Conservation (phyloP, 1,140 invertebrate species). For the Contarinia nasturtii region DNA sequence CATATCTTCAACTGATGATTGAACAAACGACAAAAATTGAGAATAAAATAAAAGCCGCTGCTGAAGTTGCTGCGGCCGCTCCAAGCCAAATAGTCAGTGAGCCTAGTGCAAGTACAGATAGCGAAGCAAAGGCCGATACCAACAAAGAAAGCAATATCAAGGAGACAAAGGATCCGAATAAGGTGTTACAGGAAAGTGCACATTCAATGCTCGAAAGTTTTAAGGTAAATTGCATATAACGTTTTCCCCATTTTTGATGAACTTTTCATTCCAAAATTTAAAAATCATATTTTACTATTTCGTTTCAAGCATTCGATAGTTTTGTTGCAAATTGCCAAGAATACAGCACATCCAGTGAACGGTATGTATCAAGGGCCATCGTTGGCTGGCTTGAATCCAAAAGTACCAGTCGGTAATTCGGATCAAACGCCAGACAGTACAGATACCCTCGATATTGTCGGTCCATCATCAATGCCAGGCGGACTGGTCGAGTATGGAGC, state of each 20-base stretch:
- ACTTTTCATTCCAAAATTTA: too few species aligned
- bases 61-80: constrained; percentile 15
- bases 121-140: neutral
- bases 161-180: constrained; percentile 13
- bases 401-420: too few species aligned
- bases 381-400: too few species aligned
- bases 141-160: neutral
- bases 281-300: too few species aligned
- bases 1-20: constrained; percentile 89
- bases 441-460: too few species aligned
- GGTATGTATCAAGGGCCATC: constrained; percentile 48
- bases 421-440: too few species aligned
- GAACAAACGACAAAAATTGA: constrained; percentile 52
- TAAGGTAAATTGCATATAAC: too few species aligned
- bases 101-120: neutral
- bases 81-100: constrained; percentile 12
- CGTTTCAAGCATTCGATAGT: constrained; percentile 97
- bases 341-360: constrained; percentile 73
- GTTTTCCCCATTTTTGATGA: too few species aligned
- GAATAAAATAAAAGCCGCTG: too few species aligned
- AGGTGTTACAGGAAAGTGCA: constrained; percentile 32
- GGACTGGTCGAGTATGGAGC: constrained; percentile 34
- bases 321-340: constrained; percentile 91
- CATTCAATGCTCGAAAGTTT: constrained; percentile 75
- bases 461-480: too few species aligned